Base-by-base conservation (phyloP, 1,140 invertebrate genomes). In the Pygmarrhopalites habei region DNA sequence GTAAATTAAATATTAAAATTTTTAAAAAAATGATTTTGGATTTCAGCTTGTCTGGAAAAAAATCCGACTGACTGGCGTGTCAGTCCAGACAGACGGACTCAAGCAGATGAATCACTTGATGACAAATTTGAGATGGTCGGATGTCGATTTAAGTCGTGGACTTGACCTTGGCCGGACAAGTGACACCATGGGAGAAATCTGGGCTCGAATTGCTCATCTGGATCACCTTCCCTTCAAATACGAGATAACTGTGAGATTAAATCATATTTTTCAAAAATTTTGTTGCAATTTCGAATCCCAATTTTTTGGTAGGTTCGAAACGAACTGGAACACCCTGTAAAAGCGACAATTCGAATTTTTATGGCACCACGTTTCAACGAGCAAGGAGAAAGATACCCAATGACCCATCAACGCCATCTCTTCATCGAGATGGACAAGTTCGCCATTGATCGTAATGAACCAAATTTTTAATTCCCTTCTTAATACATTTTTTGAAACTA, bases 371-470 rank as follows among this genome's bases (percentile, higher is more conserved):
- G 80, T 58, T 71, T 76, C 17, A 86, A 89, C 67, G 87, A 89
- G 71, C 76, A 81, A 21, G 85, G 84, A 1, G 75, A 81, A 7
- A 79, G 78, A 2, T 81, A 87, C 72, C 60, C 75, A 15, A 82
- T 86, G 71, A 76, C 81, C 0, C 82, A 86, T 26, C 85, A 89
- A 73, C 79, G 84, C 25, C 71, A 78, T 2, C 74, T 88, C 28
- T 87, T 88, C 82, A 82, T 89, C 35, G 87, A 90, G 71, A 76
- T 89, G 75, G 88, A 89, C 74, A 87, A 87, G 73, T 88, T 88
- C 72, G 79, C 81, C 12, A 78, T 80, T 0, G 75, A 76, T 15
- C 73, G 84, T 86, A 76, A 79, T 79, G 78, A 15, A 12, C 10
- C 29, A 17, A 26, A 19, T 5, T 53, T 28, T 25, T 25, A 17